A percentile compares a stretch with the other conserved stretches of the same genome.
phyloP scores from a whole-genome alignment of 2,888 invertebrate species.

The Sinodicranocentrus sp. region DNA sequence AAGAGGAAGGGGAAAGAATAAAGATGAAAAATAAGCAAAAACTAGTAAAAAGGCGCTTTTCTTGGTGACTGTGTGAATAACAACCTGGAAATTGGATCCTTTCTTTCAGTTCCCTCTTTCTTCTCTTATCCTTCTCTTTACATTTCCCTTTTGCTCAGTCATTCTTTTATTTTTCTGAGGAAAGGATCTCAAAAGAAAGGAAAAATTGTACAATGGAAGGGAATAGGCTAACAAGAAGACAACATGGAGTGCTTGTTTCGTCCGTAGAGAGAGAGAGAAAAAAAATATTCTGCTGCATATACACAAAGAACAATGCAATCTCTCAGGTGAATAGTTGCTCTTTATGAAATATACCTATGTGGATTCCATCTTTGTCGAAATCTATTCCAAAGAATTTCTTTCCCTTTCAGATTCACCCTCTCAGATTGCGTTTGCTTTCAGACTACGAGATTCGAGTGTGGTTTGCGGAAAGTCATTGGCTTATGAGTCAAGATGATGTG shows the following conservation, averaged over 20 bases:
- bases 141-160: no score
- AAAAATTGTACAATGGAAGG: no score
- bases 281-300: not conserved
- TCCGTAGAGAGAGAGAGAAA: no score
- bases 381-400: not conserved
- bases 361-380: not conserved
- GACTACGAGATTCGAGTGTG: no score
- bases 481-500: no score
- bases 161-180: no score
- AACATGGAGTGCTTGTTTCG: no score
- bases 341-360: not conserved
- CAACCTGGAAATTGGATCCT: conserved; percentile 28
- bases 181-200: no score
- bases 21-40: conserved; percentile 35
- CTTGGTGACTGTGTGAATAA: conserved; percentile 22
- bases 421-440: no score
- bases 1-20: conserved; percentile 9
- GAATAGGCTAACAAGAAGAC: no score
- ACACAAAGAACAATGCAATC: not conserved
- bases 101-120: conserved; percentile 5
- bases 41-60: not conserved
- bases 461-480: no score
- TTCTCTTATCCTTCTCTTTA: not conserved
- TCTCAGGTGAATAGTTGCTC: not conserved
- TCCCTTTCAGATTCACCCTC: not conserved